These are phyloP conservation scores for Dynastes tityus DNA, from an alignment of 2,888 invertebrate species.

Conservation along the genomic window DNA sequence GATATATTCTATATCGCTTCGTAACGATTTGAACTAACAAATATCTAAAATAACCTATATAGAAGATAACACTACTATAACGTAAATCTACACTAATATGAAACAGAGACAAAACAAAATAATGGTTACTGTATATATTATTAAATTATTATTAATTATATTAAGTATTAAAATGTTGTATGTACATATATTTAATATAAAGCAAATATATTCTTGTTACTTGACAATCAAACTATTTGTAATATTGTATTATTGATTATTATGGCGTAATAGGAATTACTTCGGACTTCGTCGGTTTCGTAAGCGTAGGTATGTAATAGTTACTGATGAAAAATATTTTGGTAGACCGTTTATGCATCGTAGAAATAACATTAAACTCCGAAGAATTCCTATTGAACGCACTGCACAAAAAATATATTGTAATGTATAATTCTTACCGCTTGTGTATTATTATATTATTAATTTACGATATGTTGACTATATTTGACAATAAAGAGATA, in stretches of 20 bases:
- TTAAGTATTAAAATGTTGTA: conserved; percentile 34
- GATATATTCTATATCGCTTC: conserved; percentile 29
- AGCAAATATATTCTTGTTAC: conserved; percentile 59
- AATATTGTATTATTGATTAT: conserved; percentile 30
- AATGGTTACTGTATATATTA: conserved; percentile 41
- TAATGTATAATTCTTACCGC: conserved; percentile 43
- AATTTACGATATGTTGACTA: conserved; percentile 48
- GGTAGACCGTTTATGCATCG: conserved; percentile 39
- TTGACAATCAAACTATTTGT: conserved; percentile 57
- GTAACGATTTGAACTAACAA: conserved; percentile 4
- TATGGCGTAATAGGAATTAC: conserved; percentile 23
- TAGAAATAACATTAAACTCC: background rate
- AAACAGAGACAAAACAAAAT: background rate
- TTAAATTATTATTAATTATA: background rate
- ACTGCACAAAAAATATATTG: conserved; percentile 39
- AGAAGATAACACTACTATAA: conserved; percentile 1
- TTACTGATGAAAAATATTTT: conserved; percentile 44
- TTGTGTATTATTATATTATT: conserved; percentile 42
- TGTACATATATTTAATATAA: conserved; percentile 46
- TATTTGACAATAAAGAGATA: conserved; percentile 47
- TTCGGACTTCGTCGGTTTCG: conserved; percentile 21
- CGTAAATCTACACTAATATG: conserved; percentile 5
- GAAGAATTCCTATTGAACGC: conserved; percentile 20
- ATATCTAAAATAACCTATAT: conserved; percentile 22
- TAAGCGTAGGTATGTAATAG: conserved; percentile 14